A percentile compares a stretch with the other conserved stretches of the same genome.
phyloP scores from a whole-genome alignment of 2,113 vertebrate species.

The Actinemys pallida region DNA sequence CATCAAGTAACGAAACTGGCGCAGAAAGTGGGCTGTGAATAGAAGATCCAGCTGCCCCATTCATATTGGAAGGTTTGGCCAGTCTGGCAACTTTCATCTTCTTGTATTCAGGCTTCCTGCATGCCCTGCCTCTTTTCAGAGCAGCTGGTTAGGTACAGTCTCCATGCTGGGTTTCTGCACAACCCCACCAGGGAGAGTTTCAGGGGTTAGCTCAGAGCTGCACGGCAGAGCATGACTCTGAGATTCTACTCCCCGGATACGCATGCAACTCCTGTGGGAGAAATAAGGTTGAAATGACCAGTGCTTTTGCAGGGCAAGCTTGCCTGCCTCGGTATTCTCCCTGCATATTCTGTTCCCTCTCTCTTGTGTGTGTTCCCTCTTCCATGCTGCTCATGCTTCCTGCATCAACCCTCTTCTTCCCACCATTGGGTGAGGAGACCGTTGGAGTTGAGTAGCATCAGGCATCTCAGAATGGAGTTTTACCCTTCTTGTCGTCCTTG shows the following conservation, averaged over 20 bases:
- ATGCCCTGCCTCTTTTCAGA: conserved; percentile 24
- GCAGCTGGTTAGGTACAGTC: conserved; percentile 4
- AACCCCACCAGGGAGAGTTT: conserved; percentile 12
- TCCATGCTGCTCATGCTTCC: not conserved
- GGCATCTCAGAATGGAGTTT: not conserved
- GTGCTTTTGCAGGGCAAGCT: not conserved
- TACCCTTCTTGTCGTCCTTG: not conserved
- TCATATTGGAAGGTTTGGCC: not conserved
- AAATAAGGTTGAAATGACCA: conserved; percentile 19
- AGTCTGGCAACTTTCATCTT: not conserved
- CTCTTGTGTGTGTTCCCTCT: not conserved
- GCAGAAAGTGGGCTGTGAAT: not conserved
- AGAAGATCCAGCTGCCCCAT: not conserved
- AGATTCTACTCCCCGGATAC: not conserved
- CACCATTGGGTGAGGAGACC: not conserved
- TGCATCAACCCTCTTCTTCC: rapidly evolving
- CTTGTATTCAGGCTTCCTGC: not conserved
- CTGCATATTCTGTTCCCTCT: not conserved
- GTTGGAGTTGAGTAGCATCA: not conserved
- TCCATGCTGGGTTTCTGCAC: not conserved
- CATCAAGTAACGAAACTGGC: rapidly evolving
- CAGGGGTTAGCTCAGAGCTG: not conserved
- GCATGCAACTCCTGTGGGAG: conserved; percentile 9
- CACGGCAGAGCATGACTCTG: not conserved
- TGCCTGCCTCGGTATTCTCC: not conserved